Base-by-base conservation (phyloP, 2,797 vertebrate species). In the Molossus alvarezi region DNA sequence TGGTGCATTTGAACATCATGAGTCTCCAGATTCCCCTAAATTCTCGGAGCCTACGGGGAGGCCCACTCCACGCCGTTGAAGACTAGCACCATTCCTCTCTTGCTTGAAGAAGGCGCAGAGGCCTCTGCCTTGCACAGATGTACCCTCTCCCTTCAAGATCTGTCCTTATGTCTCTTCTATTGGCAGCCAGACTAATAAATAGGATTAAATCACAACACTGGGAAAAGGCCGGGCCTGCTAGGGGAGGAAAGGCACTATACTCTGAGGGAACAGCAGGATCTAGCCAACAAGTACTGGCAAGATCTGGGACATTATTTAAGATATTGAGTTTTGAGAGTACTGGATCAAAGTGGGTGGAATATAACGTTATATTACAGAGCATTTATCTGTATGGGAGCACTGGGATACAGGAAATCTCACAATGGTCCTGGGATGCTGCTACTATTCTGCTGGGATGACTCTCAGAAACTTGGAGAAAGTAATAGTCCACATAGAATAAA, bases 151-250 rank as follows among this genome's bases (percentile, higher is more conserved):
- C 48, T 88, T 88, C 8, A 82, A 55, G 73, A 79, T 69, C 69
- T 73, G 29, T 62, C n/a, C 27, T 45, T 13, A 13, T 7, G 45
- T 85, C 71, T 55, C 60, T 21, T 93, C 48, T 89, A 53, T 76
- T 76, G 58, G 58, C 48, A 97, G 77, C 37, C 64, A 96, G 89
- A 76, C 58, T 62, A 91, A 62, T 77, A 83, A 81, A 77, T 58
- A 76, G 85, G n/a, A 33, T 93, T 75, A 92, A 83, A 62, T 79
- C 11, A 75, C 37, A 89, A 41, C 89, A 57, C 3, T 55, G 88
- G 21, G 18, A 18, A 79, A 87, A 17, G 55, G 5, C 23, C 41
- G 53, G 37, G 12, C 15, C 76, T 79, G 9, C 25, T 33, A 15
- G 27, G 25, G 18, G 23, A 79, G 33, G 62, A 85, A 45, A 71